A percentile compares a stretch with the other conserved stretches of the same genome.
phyloP scores from a whole-genome alignment of 2,888 invertebrate genomes.

The Lithophane socia region DNA sequence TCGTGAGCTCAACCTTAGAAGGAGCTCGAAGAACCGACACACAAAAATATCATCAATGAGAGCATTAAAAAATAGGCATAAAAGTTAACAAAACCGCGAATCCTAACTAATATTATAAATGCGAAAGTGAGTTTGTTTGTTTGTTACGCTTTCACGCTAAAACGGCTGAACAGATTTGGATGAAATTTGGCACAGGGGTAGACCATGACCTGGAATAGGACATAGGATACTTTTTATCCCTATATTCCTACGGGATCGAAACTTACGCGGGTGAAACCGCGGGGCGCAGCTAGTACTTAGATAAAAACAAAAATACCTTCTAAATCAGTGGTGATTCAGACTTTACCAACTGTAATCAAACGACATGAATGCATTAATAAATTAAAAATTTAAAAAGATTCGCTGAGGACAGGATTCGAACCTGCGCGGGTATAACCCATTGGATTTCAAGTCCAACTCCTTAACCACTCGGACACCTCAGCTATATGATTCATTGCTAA shows the following conservation, averaged over 20 bases:
- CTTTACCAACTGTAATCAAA: background rate
- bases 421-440: constrained; percentile 80
- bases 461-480: constrained; percentile 91
- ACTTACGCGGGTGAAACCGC: too few relatives aligned
- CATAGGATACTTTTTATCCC: too few relatives aligned
- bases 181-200: too few relatives aligned
- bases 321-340: background rate
- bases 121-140: too few relatives aligned
- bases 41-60: background rate
- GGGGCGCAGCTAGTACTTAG: too few relatives aligned
- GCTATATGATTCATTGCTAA: constrained; percentile 68
- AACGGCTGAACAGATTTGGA: too few relatives aligned
- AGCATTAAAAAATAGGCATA: background rate
- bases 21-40: background rate
- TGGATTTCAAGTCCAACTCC: constrained; percentile 91
- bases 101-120: too few relatives aligned
- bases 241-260: too few relatives aligned
- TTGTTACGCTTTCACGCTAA: too few relatives aligned
- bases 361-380: background rate
- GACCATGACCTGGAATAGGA: too few relatives aligned
- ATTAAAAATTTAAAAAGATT: constrained; percentile 15
- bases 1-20: background rate
- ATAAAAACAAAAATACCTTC: background rate
- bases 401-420: constrained; percentile 28
- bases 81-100: background rate